Evolutionary conservation across 2,797 vertebrate species (phyloP), one percentile per base, ranked within the genome.

Genomic region (Syngnathus acus): DNA sequence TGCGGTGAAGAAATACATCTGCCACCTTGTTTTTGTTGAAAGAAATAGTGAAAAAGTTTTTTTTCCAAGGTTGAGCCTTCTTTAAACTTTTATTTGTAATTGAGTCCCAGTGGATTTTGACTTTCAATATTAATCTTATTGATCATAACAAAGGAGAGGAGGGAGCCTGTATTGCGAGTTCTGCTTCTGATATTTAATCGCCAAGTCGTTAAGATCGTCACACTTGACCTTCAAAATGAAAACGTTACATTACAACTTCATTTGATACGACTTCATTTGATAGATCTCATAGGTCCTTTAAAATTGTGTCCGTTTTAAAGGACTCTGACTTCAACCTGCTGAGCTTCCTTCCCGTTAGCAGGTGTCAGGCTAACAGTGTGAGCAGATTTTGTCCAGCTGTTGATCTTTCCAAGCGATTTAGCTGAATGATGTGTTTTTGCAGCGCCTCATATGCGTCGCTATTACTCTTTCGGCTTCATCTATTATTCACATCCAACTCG

Each of bases 351-450:
- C 68, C 72, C 72, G 64, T 79, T 77, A 67, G 70, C 51, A 26
- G 60, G 73, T 68, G 72, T 80, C 70, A 64, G 68, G 73, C 59
- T 68, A 69, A 74, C 68, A 67, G 68, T 71, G 72, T 63, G 68
- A 68, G 64, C 72, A 70, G 79, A 88, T 83, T 81, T 75, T 74
- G 74, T 79, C 83, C 87, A 88, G 85, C 84, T 89, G 87, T 85
- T 86, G 76, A 66, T 77, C 76, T 87, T 84, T 75, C 64, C 50
- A 19, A 75, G 75, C 75, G 80, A 82, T 85, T 84, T 79, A 78
- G 69, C 62, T 73, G 77, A 82, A 80, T 80, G 79, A 81, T 76
- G 70, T 80, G 72, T 83, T 81, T 65, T 81, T 84, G 76, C 75
- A 45, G 48, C 54, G 73, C 67, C 80, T 83, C 78, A 78, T 82